phyloP scores from a whole-genome alignment of 2,113 vertebrate species.

The Istiophorus platypterus region DNA sequence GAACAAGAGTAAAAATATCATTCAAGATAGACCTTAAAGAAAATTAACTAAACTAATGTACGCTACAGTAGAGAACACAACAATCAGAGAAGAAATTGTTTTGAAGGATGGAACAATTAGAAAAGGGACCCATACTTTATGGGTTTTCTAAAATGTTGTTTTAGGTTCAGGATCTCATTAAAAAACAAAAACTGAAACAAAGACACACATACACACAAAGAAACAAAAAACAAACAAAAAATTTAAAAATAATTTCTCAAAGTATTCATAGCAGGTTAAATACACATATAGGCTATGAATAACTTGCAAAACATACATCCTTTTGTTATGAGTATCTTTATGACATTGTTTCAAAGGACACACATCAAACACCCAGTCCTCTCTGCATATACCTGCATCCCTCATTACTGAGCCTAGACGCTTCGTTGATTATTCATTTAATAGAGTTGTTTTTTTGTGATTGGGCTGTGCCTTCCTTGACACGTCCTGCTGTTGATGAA shows the following conservation, averaged over 20 bases:
- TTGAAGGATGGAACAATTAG: no score
- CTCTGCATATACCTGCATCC: slow-evolving; percentile 22
- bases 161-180: neutral
- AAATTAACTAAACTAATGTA: neutral
- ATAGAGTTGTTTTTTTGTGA: slow-evolving; percentile 61
- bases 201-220: no score
- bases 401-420: slow-evolving; percentile 60
- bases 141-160: neutral
- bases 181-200: no score
- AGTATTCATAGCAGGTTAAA: neutral
- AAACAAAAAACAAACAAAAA: neutral
- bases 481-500: slow-evolving; percentile 61
- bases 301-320: neutral
- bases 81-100: neutral
- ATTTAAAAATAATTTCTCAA: neutral
- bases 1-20: neutral
- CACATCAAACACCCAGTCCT: slow-evolving; percentile 23
- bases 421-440: slow-evolving; percentile 66
- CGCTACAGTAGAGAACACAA: neutral
- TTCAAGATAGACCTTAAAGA: neutral
- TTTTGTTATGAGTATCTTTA: neutral
- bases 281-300: neutral
- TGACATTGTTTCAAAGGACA: neutral
- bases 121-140: no score
- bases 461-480: slow-evolving; percentile 65